Evolutionary conservation across 2,113 vertebrate genomes (phyloP).

Genomic region (Ceratotherium simum): DNA sequence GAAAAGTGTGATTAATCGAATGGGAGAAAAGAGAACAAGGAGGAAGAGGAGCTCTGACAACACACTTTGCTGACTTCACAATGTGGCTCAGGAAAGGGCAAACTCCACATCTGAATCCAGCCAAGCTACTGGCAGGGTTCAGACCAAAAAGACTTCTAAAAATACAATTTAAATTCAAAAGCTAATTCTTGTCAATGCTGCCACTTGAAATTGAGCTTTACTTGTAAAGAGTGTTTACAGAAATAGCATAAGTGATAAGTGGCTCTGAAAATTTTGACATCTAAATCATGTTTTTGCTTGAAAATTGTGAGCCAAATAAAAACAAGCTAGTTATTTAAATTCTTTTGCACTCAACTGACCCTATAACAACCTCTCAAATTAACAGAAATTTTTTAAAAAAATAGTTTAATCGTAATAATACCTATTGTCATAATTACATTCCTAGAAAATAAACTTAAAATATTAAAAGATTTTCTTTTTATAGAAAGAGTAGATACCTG

Average conservation of each 20-base stretch:
- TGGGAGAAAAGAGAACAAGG: background rate
- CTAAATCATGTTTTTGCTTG: slow-evolving; percentile 44
- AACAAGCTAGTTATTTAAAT: slow-evolving; percentile 23
- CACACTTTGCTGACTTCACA: background rate
- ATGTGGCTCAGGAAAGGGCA: background rate
- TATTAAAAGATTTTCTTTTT: background rate
- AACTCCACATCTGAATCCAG: background rate
- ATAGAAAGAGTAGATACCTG: background rate
- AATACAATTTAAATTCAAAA: slow-evolving; percentile 59
- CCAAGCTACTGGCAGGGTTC: background rate
- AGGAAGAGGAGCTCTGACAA: background rate
- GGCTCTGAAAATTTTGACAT: slow-evolving; percentile 38
- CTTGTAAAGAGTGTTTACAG: background rate
- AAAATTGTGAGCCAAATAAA: slow-evolving; percentile 62
- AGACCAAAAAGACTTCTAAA: slow-evolving; percentile 57
- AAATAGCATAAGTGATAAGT: slow-evolving; percentile 19
- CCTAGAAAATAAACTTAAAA: background rate
- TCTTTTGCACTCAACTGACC: background rate
- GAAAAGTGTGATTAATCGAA: background rate
- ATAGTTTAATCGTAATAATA: background rate
- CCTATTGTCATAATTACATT: background rate
- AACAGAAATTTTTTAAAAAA: background rate
- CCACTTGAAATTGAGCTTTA: slow-evolving; percentile 62
- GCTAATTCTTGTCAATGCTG: slow-evolving; percentile 2
- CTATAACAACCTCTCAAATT: background rate